Conservation (phyloP, 1,140 invertebrate species). For the Zaprionus taronus region DNA sequence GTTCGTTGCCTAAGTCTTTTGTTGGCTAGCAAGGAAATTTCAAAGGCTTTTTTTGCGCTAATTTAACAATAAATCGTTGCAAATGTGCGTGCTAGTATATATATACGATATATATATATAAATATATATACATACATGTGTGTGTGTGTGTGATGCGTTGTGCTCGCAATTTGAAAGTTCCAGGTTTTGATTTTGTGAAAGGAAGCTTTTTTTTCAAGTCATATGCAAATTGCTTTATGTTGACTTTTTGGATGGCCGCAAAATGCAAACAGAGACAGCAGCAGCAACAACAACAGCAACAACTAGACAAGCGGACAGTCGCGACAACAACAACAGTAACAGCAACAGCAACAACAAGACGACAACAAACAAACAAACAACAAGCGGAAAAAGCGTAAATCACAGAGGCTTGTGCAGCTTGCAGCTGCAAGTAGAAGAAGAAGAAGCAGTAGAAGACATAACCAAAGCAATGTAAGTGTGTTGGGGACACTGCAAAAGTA, state of each 20-base stretch:
- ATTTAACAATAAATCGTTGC: slow-evolving; percentile 51
- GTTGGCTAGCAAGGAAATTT: slow-evolving; percentile 58
- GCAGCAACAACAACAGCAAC: background rate
- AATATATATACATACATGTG: background rate
- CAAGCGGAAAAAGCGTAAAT: slow-evolving; percentile 57
- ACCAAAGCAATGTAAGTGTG: background rate
- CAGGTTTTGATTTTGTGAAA: slow-evolving; percentile 61
- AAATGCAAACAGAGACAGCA: slow-evolving; percentile 36
- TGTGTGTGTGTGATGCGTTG: slow-evolving; percentile 43
- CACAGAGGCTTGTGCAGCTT: slow-evolving; percentile 33
- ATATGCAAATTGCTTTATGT: slow-evolving; percentile 73
- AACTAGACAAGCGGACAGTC: slow-evolving; percentile 18
- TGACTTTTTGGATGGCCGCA: slow-evolving; percentile 34
- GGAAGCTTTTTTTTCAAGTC: slow-evolving; percentile 62
- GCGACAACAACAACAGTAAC: slow-evolving; percentile 14
- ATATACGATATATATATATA: background rate
- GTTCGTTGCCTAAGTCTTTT: slow-evolving; percentile 83
- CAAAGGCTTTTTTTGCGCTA: slow-evolving; percentile 55
- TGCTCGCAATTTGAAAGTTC: slow-evolving; percentile 80
- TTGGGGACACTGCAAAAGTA: background rate
- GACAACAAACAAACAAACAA: slow-evolving; percentile 47
- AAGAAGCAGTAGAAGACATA: background rate
- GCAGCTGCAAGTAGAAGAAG: slow-evolving; percentile 32
- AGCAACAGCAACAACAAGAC: slow-evolving; percentile 12
- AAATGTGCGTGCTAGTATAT: background rate